Evolutionary conservation across 2,113 vertebrate genomes (phyloP), one percentile per base, ranked within the genome.

Genomic region (Trachemys scripta): DNA sequence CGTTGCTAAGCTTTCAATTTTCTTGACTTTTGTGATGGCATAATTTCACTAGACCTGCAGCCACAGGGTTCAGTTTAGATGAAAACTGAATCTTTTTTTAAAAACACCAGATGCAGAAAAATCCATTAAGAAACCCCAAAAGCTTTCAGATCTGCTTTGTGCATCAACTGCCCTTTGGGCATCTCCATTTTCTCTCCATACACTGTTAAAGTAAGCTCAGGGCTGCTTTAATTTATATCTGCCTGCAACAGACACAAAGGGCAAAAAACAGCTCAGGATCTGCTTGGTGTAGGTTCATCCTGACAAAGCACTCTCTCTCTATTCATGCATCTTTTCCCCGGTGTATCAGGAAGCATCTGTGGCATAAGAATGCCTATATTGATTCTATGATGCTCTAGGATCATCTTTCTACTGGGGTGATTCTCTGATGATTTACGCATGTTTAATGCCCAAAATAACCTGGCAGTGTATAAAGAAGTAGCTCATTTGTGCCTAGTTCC

Each of bases 401-500:
- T 4, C 45, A 93, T 14, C 5, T 29, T 38, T 38, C 19, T 87
- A 56, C 49, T 81, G 49, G 8, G 84, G 90, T 8, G 42, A 69
- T 25, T 20, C 47, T 54, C 72, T 90, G n/a, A 2, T 38, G 27
- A 91, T 62, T 90, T 57, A 31, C 29, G 50, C 12, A 72, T 91
- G 81, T 79, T n/a, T 22, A 79, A 83, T 10, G 91, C 47, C 75
- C 90, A 42, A 10, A 42, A 96, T 88, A 17, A 93, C 53, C 50
- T 0, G n/a, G 25, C 5, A 2, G 42, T 27, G 25, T 78, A 47
- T 7, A 78, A 47, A 27, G 65, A 47, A 47, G 42, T 78, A 12
- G 75, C 25, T 47, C 75, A 45, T 47, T 78, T 8, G 38, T 27
- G 42, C 24, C 25, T 25, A 45, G 12, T 29, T 45, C n/a, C 65